A percentile compares a stretch with the other conserved stretches of the same genome.
phyloP scores from a whole-genome alignment of 2,113 vertebrate species.

The Poeciliopsis turrubarensis region DNA sequence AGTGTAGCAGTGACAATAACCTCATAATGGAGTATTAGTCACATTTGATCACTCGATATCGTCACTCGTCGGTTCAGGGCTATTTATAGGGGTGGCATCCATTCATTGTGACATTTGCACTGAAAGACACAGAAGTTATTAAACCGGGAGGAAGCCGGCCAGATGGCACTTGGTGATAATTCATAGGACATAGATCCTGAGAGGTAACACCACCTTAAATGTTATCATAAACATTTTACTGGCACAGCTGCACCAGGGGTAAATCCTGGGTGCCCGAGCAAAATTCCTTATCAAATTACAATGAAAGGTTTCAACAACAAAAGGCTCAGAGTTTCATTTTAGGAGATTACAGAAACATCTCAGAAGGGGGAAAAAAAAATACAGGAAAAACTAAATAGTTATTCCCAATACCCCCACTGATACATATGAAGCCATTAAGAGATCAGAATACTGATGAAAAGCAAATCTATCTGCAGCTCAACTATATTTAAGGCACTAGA shows the following conservation, averaged over 20 bases:
- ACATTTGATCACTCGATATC: slow-evolving; percentile 12
- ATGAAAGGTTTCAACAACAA: background rate
- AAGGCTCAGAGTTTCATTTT: background rate
- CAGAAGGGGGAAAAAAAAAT: background rate
- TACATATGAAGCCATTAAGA: background rate
- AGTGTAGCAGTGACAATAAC: slow-evolving; percentile 24
- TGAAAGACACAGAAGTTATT: background rate
- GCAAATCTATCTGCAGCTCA: too few species aligned
- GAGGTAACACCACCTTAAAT: background rate
- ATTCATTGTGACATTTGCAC: slow-evolving; percentile 12
- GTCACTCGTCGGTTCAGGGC: background rate
- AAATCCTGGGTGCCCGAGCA: background rate
- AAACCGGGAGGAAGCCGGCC: background rate
- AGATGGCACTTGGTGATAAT: background rate
- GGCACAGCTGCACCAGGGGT: background rate
- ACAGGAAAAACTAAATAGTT: background rate
- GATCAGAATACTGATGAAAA: background rate
- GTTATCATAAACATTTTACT: background rate
- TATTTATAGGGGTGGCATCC: slow-evolving; percentile 23
- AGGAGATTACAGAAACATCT: background rate
- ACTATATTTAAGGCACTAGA: too few species aligned
- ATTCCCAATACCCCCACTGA: background rate
- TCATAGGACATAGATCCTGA: background rate
- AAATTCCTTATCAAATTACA: background rate
- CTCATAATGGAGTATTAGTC: slow-evolving; percentile 40